Conservation (phyloP, 2,888 invertebrate genomes). For the Chouioia cunea region DNA sequence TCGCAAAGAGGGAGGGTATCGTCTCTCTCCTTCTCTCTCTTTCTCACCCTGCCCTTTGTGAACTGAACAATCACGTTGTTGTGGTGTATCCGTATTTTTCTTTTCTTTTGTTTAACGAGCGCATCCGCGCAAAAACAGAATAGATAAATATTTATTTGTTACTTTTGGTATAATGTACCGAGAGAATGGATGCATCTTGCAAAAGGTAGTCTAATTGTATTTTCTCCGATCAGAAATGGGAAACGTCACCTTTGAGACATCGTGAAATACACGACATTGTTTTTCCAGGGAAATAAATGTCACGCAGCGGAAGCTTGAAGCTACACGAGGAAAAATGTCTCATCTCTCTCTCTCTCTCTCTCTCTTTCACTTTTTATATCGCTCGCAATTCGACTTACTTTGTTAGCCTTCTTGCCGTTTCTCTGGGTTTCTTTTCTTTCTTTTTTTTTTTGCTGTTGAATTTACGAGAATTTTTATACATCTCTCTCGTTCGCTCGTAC, state of each 20-base stretch:
- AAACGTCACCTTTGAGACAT: constrained; percentile 26
- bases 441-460: neutral
- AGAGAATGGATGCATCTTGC: too few species aligned
- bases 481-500: neutral
- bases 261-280: constrained; percentile 22
- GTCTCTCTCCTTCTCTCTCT: too few species aligned
- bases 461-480: constrained; percentile 16
- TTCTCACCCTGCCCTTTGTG: constrained; percentile 5
- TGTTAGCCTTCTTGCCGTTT: neutral
- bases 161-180: too few species aligned
- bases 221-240: constrained; percentile 19
- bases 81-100: too few species aligned
- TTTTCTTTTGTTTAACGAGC: neutral
- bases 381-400: constrained; percentile 28
- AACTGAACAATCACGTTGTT: constrained; percentile 4
- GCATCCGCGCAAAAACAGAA: neutral
- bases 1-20: too few species aligned
- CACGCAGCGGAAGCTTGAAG: constrained; percentile 8
- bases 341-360: neutral
- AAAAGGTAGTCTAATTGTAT: constrained; percentile 7
- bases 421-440: neutral
- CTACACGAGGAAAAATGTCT: constrained; percentile 23
- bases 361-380: constrained; percentile 5
- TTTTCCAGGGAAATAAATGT: constrained; percentile 35
- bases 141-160: too few species aligned